These are phyloP conservation scores for Leucophora obtusa DNA, from an alignment of 2,888 invertebrate genomes.

Conservation along the genomic window DNA sequence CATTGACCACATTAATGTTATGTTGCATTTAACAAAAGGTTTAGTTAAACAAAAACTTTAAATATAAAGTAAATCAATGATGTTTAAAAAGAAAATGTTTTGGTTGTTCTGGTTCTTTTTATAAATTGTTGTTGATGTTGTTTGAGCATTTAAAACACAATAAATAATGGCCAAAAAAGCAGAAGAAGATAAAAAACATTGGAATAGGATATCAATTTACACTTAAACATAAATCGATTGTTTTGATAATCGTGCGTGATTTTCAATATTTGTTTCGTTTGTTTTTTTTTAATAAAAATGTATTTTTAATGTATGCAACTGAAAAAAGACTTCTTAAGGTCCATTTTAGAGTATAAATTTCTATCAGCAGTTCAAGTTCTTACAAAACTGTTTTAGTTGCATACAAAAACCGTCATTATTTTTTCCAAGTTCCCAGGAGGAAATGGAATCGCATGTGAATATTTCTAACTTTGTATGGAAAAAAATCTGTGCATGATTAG, in stretches of 20 bases:
- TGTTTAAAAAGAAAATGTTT: slow-evolving; percentile 46
- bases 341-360: too few relatives aligned
- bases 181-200: slow-evolving; percentile 26
- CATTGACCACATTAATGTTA: not conserved
- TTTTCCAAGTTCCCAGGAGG: too few relatives aligned
- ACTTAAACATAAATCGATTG: slow-evolving; percentile 65
- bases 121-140: slow-evolving; percentile 56
- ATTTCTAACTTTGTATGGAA: too few relatives aligned
- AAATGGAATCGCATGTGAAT: too few relatives aligned
- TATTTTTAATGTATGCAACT: too few relatives aligned
- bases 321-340: too few relatives aligned
- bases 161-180: slow-evolving; percentile 56
- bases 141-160: slow-evolving; percentile 59
- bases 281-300: not conserved
- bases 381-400: too few relatives aligned
- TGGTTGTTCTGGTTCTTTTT: slow-evolving; percentile 47
- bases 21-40: not conserved
- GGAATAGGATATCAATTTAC: slow-evolving; percentile 64
- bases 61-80: slow-evolving; percentile 51
- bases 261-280: slow-evolving; percentile 11
- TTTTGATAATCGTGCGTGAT: slow-evolving; percentile 65
- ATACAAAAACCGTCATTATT: too few relatives aligned
- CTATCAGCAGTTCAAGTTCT: too few relatives aligned
- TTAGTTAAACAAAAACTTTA: slow-evolving; percentile 12
- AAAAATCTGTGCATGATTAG: too few relatives aligned